Evolutionary conservation across 37 sponge, comb jelly and placozoan species (phyloP).

Genomic region (Oscarella lobularis): DNA sequence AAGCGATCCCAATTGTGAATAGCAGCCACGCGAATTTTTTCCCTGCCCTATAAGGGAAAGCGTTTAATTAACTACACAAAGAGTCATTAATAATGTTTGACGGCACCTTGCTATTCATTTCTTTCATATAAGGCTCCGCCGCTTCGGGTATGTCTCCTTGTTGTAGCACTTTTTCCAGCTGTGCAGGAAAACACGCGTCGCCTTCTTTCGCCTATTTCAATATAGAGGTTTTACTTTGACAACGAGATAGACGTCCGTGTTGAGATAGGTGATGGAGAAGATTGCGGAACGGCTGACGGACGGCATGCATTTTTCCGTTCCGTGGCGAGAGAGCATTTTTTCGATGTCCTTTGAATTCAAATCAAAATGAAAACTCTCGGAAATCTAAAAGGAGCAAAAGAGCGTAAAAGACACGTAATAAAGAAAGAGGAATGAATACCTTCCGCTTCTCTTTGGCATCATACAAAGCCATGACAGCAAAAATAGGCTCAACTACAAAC

Average conservation of each 20-base stretch:
- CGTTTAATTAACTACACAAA: no score
- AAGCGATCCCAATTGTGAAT: constrained; percentile 60
- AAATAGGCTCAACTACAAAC: constrained; percentile 81
- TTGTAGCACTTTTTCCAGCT: constrained; percentile 82
- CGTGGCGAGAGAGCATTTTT: constrained; percentile 69
- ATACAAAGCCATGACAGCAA: constrained; percentile 81
- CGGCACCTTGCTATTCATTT: constrained; percentile 19
- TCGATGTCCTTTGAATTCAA: constrained; percentile 63
- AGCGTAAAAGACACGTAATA: neutral
- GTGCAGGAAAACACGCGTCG: no score
- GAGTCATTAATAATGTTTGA: no score
- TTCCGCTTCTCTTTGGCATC: constrained; percentile 79
- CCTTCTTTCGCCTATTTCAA: no score
- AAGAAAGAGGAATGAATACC: no score
- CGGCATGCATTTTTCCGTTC: constrained; percentile 45
- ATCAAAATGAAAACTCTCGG: constrained; percentile 87
- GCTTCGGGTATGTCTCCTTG: constrained; percentile 71
- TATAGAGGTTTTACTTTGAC: no score
- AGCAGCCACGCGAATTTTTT: constrained; percentile 29
- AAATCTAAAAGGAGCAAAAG: constrained; percentile 25
- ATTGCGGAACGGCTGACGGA: constrained; percentile 62
- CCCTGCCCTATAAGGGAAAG: no score
- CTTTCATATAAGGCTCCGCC: constrained; percentile 65
- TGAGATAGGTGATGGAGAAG: constrained; percentile 78
- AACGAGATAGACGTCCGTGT: constrained; percentile 68